A percentile compares a stretch with the other conserved stretches of the same genome.
Conservation (phyloP, 2,888 invertebrate genomes). For the Amphiduros pacificus region DNA sequence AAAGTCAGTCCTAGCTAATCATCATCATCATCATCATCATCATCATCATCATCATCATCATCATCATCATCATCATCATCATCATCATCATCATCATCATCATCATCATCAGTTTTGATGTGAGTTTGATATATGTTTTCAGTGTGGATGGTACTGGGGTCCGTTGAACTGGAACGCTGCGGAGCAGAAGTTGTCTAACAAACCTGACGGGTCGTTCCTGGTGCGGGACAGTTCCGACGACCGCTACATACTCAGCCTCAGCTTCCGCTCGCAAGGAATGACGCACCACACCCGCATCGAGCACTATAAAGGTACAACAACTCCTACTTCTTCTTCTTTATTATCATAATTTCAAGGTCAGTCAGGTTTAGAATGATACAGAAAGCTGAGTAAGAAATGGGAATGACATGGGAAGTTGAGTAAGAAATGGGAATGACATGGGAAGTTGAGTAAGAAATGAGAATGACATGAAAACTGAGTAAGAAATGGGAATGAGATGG, state of each 20-base stretch:
- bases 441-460: too few species aligned
- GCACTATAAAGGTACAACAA: constrained; percentile 66
- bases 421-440: too few species aligned
- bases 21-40: not conserved
- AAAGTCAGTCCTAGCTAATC: too few species aligned
- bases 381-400: too few species aligned
- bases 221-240: constrained; percentile 77
- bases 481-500: too few species aligned
- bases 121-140: too few species aligned
- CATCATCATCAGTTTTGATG: not conserved
- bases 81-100: not conserved
- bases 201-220: constrained; percentile 76
- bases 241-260: constrained; percentile 72
- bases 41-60: constrained; percentile 1
- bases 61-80: not conserved
- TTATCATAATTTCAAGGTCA: too few species aligned
- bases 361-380: too few species aligned
- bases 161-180: constrained; percentile 73
- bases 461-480: too few species aligned
- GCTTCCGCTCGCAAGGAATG: constrained; percentile 70
- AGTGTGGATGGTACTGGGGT: constrained; percentile 78
- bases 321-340: not conserved
- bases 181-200: constrained; percentile 70
- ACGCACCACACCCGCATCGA: constrained; percentile 77
- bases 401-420: too few species aligned